Evolutionary conservation across 2,797 vertebrate species (phyloP).

Genomic region (Rhabdomys pumilio): DNA sequence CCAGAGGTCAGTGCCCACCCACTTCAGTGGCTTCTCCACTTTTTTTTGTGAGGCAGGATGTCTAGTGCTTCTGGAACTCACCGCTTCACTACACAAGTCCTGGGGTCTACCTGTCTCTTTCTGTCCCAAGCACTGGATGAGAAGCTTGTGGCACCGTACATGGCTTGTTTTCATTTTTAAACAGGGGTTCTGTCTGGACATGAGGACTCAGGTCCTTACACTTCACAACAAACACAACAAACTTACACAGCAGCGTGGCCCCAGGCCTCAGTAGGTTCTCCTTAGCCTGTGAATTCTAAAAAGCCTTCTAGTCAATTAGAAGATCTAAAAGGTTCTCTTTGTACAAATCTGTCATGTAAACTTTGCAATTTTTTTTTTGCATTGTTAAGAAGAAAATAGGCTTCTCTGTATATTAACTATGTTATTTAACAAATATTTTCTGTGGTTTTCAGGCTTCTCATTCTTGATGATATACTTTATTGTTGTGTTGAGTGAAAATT

Average conservation of each 20-base stretch:
- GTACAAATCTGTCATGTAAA: neutral
- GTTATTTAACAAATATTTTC: neutral
- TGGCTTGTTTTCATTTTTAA: neutral
- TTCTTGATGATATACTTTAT: conserved; percentile 72
- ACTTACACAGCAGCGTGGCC: too few relatives aligned
- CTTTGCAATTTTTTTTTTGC: neutral
- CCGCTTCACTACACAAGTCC: neutral
- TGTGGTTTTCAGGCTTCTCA: neutral
- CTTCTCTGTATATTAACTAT: neutral
- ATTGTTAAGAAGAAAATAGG: neutral
- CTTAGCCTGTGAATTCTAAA: conserved; percentile 4
- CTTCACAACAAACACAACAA: too few relatives aligned
- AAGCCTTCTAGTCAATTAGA: neutral
- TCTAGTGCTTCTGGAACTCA: neutral
- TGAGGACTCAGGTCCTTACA: neutral
- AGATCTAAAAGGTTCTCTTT: neutral
- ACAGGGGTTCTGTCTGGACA: neutral
- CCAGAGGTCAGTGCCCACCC: neutral
- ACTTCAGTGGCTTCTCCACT: too few relatives aligned
- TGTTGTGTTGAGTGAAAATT: conserved; percentile 62
- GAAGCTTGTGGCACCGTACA: neutral
- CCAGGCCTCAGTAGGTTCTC: neutral
- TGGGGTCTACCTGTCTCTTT: neutral
- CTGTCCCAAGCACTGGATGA: too few relatives aligned
- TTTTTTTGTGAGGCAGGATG: neutral